Evolutionary conservation across 2,888 invertebrate species (phyloP), one percentile per base, ranked within the genome.

Genomic region (Eristalinus aeneus): DNA sequence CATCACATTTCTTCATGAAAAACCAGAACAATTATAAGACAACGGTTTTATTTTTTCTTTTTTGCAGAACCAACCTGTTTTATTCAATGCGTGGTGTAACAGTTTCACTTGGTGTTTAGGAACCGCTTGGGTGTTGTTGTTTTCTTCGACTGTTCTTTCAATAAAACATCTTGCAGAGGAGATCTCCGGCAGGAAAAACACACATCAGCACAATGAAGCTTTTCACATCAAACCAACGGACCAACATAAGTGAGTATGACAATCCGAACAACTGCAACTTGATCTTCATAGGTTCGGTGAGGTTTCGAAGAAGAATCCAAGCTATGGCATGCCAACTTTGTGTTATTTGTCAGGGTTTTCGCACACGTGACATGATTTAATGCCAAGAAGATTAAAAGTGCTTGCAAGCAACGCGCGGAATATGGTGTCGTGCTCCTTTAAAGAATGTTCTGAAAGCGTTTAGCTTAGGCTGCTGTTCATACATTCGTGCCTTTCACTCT

Each of bases 171-270:
- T 46, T 0, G 16, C 46, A 46, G 16, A n/a, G 32, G 12, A 69
- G 27, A 32, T 46, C 61, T 16, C 23, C 16, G 39, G 31, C 22
- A 39, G 68, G 22, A 68, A 23, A 12, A 36, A 56, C 56, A 11
- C n/a, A 11, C 31, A 12, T 12, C 54, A 36, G 63, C 80, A 76
- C 22, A 46, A 85, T 85, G 85, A 85, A 85, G 64, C 64, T 85
- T 27, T 61, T 85, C 6, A 76, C 72, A 22, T 77, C 85, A 32
- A 85, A 67, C 23, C 81, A 85, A 76, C 67, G 76, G 36, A 85
- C 81, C 69, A 81, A 81, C 77, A 9, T 85, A 73, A 80, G 85
- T 85, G 65, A 85, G 85, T 85, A 73, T 8, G 8, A 46, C n/a
- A 6, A 46, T 6, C 16, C 1, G 39, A 12, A 46, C 32, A 31